Base-by-base conservation (phyloP, 2,888 invertebrate genomes). In the Esperia sulphurella region DNA sequence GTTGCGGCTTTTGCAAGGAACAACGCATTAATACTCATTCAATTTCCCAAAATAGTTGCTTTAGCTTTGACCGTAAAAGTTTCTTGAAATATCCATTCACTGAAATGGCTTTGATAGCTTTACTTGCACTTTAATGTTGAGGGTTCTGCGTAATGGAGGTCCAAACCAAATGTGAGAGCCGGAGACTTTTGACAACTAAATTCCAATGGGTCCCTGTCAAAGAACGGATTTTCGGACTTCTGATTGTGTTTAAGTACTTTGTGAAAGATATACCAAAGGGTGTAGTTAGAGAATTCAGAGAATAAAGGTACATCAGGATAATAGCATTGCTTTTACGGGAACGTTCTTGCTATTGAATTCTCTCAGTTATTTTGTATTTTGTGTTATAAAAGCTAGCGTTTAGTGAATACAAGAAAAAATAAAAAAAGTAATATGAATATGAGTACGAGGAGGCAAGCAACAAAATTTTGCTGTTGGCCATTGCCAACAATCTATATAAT, bases 121-220 rank as follows among this genome's bases (percentile, higher is more conserved):
- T 63, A 21, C 21, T 21, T 21, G 52, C 54, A 58, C 53, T 68
- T 63, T 55, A 54, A 61, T 61, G 65, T 63, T 21, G 21, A 21
- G 65, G 60, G 59, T 56, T 55, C 12, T 55, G 45, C 57, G 46
- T 68, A 65, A 67, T 66, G 63, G 64, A 59, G 61, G 62, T 61
- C 45, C 39, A 14, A 39, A 10, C 33, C 33, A 33, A 33, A 33
- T 33, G 33, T 8, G 37, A 39, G 13, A 1, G 14, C 8, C 39
- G 53, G 59, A 51, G 59, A 55, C 61, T 58, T 65, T 65, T 57
- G 61, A 59, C 60, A 59, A 53, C 52, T 49, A 58, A 65, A 68
- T 59, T 66, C 55, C 55, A 62, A 63, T 60, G 55, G 53, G 48
- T 59, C 55, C 52, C 51, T 44, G 49, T 44, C 48, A 55, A 48